phyloP scores from a whole-genome alignment of 2,888 invertebrate genomes.

The Hyles lineata region DNA sequence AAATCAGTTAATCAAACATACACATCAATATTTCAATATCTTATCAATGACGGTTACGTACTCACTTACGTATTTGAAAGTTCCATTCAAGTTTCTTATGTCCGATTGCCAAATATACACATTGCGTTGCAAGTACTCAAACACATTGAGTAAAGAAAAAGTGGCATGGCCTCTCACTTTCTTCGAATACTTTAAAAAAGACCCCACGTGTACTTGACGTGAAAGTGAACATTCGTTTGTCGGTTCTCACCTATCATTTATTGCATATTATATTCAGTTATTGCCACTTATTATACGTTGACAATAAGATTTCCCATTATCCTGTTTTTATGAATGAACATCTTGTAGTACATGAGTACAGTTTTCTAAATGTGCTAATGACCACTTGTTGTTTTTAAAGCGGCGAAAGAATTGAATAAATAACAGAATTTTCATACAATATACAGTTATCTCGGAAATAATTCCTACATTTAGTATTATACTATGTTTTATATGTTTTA shows the following conservation, averaged over 20 bases:
- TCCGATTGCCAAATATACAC: constrained; percentile 20
- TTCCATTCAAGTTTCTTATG: constrained; percentile 30
- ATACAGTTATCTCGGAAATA: no score
- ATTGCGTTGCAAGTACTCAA: constrained; percentile 49
- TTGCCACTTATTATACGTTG: constrained; percentile 56
- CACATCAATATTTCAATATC: neutral
- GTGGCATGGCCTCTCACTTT: constrained; percentile 74
- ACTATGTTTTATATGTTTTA: no score
- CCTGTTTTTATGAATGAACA: constrained; percentile 41
- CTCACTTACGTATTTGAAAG: constrained; percentile 30
- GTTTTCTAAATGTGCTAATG: no score
- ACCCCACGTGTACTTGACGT: constrained; percentile 62
- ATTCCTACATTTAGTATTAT: no score
- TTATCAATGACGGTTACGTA: constrained; percentile 15
- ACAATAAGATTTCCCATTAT: constrained; percentile 63
- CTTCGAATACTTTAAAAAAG: constrained; percentile 67
- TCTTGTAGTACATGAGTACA: neutral
- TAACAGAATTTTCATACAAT: no score
- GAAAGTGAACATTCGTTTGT: constrained; percentile 73
- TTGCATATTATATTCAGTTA: constrained; percentile 50
- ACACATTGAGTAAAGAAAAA: constrained; percentile 76
- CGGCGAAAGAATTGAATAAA: no score
- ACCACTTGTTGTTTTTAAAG: no score
- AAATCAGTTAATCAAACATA: neutral
- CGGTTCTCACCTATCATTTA: constrained; percentile 60